These are phyloP conservation scores for Doryteuthis pealeii DNA, from an alignment of 1,140 invertebrate genomes.

Conservation along the genomic window DNA sequence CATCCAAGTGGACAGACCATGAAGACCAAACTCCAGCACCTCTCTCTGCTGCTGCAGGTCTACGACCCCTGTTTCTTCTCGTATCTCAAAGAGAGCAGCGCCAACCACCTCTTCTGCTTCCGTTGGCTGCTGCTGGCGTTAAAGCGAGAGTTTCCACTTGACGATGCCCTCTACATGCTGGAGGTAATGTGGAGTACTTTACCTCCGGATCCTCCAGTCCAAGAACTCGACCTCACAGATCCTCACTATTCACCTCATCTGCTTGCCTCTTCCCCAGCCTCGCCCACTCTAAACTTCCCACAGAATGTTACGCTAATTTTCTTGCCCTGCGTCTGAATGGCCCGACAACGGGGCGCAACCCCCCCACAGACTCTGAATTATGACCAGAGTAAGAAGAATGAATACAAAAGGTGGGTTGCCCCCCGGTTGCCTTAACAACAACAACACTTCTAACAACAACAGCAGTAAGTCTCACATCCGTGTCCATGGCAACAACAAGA, in stretches of 20 bases:
- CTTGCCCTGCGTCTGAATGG: constrained; percentile 36
- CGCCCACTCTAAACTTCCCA: constrained; percentile 46
- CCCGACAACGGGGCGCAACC: constrained; percentile 19
- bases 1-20: constrained; percentile 89
- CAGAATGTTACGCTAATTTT: constrained; percentile 51
- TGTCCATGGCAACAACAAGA: constrained; percentile 31
- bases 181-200: constrained; percentile 95
- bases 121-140: constrained; percentile 94
- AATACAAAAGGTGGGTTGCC: neutral
- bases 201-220: constrained; percentile 75
- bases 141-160: constrained; percentile 96
- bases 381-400: too few species aligned
- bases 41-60: constrained; percentile 84
- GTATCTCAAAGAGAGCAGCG: constrained; percentile 78
- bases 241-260: constrained; percentile 60
- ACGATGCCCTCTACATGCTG: constrained; percentile 90
- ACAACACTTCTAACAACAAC: constrained; percentile 29
- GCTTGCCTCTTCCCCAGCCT: constrained; percentile 42
- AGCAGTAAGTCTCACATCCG: constrained; percentile 69
- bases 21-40: constrained; percentile 92
- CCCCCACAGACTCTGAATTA: neutral
- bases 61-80: constrained; percentile 90
- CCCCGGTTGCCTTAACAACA: neutral
- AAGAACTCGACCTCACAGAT: constrained; percentile 75
- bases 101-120: constrained; percentile 89